phyloP scores from a whole-genome alignment of 2,113 vertebrate species.

The Cottus gobio region DNA sequence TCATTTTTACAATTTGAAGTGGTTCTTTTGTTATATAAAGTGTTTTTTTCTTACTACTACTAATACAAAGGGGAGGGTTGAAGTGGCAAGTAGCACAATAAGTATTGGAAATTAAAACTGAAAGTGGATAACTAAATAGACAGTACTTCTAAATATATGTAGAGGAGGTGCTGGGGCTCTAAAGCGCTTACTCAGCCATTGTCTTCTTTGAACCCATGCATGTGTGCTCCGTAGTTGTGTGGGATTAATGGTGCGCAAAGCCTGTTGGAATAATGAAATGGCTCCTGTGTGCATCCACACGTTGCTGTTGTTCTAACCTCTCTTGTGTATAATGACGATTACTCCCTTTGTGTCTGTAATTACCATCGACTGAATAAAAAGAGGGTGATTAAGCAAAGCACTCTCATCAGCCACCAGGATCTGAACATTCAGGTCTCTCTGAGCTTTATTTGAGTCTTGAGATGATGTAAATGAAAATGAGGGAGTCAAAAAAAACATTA shows the following conservation, averaged over 20 bases:
- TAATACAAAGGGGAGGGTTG: neutral
- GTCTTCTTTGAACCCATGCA: constrained; percentile 8
- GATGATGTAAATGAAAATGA: constrained; percentile 30
- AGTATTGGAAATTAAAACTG: neutral
- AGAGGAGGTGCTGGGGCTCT: neutral
- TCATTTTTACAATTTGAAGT: constrained; percentile 21
- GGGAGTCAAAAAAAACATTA: neutral
- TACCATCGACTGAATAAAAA: constrained; percentile 59
- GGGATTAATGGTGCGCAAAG: constrained; percentile 64
- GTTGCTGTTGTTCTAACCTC: constrained; percentile 54
- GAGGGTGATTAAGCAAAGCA: constrained; percentile 72
- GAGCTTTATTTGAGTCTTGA: constrained; percentile 13
- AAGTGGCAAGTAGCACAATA: neutral
- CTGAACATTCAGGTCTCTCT: constrained; percentile 43
- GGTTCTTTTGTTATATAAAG: constrained; percentile 20
- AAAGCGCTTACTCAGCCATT: constrained; percentile 4
- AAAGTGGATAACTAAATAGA: neutral
- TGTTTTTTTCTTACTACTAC: constrained; percentile 6
- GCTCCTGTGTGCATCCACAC: constrained; percentile 52
- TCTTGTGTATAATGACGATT: constrained; percentile 66
- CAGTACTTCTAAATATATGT: neutral
- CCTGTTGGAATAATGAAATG: constrained; percentile 69
- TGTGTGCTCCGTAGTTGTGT: constrained; percentile 26
- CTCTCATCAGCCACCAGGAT: constrained; percentile 71
- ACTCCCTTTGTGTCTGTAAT: constrained; percentile 67